Evolutionary conservation across 2,113 vertebrate species (phyloP).

Genomic region (Butorides virescens): DNA sequence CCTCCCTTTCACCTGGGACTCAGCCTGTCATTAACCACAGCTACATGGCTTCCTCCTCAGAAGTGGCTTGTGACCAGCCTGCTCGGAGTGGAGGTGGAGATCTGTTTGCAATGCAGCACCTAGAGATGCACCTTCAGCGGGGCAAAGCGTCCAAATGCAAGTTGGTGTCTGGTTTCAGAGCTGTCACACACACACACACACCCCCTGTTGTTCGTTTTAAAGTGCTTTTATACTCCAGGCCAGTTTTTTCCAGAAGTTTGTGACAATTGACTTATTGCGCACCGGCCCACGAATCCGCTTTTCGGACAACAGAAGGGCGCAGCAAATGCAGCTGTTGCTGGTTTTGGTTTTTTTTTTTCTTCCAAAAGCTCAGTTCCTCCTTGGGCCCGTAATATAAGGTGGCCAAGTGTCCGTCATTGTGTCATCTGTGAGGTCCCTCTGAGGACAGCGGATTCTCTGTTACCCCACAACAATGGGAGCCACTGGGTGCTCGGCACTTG

Average conservation of each 20-base stretch:
- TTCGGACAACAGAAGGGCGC: neutral
- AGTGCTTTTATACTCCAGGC: neutral
- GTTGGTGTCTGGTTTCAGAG: neutral
- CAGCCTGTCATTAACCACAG: neutral
- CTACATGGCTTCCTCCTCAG: neutral
- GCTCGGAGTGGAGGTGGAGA: accelerated
- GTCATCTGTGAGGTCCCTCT: neutral
- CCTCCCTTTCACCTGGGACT: neutral
- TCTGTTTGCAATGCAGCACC: neutral
- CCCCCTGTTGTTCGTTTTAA: neutral
- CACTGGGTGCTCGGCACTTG: neutral
- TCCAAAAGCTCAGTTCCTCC: neutral
- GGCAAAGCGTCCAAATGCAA: neutral
- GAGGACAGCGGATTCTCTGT: conserved; percentile 35
- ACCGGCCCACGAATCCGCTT: too few species aligned
- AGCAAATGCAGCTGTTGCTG: neutral
- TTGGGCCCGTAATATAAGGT: neutral
- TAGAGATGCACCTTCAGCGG: neutral
- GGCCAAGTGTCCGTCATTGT: neutral
- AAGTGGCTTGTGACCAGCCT: neutral
- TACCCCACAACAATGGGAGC: conserved; percentile 24
- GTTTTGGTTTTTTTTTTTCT: neutral
- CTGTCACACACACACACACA: too few species aligned
- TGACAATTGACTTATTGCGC: too few species aligned
- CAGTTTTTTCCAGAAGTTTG: neutral